Evolutionary conservation across 1,140 invertebrate species (phyloP).

Genomic region (Drosophila bocqueti): DNA sequence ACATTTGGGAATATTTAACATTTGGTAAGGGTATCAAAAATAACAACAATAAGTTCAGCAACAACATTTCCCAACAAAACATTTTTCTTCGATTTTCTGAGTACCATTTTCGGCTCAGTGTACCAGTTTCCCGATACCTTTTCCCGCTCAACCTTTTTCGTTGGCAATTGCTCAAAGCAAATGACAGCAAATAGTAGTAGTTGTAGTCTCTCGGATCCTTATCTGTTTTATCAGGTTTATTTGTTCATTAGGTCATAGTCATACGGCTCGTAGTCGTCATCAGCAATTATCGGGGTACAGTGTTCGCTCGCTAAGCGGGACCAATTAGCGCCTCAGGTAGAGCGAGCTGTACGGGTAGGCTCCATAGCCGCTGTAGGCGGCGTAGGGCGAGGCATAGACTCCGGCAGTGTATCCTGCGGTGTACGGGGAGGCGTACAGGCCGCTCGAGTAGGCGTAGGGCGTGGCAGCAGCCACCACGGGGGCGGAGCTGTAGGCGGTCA

Average conservation of each 20-base stretch:
- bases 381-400: slow-evolving; percentile 67
- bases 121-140: not conserved
- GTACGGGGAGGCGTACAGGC: slow-evolving; percentile 67
- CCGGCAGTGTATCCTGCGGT: slow-evolving; percentile 66
- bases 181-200: slow-evolving; percentile 41
- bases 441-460: slow-evolving; percentile 70
- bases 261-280: slow-evolving; percentile 38
- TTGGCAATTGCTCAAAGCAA: slow-evolving; percentile 47
- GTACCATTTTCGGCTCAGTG: slow-evolving; percentile 15
- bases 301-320: slow-evolving; percentile 1
- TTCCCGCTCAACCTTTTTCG: not conserved
- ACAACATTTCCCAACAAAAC: too few species aligned
- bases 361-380: slow-evolving; percentile 53
- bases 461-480: slow-evolving; percentile 64
- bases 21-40: not conserved
- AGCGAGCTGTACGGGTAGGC: slow-evolving; percentile 73
- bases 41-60: not conserved
- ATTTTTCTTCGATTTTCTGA: not conserved
- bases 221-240: slow-evolving; percentile 52
- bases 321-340: slow-evolving; percentile 61
- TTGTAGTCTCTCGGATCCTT: slow-evolving; percentile 31
- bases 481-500: slow-evolving; percentile 67
- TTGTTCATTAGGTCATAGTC: slow-evolving; percentile 49
- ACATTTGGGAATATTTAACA: not conserved
- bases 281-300: slow-evolving; percentile 35